A percentile compares a stretch with the other conserved stretches of the same genome.
phyloP scores from a whole-genome alignment of 23 tunicate genomes.

The Aplidium turbinatum region DNA sequence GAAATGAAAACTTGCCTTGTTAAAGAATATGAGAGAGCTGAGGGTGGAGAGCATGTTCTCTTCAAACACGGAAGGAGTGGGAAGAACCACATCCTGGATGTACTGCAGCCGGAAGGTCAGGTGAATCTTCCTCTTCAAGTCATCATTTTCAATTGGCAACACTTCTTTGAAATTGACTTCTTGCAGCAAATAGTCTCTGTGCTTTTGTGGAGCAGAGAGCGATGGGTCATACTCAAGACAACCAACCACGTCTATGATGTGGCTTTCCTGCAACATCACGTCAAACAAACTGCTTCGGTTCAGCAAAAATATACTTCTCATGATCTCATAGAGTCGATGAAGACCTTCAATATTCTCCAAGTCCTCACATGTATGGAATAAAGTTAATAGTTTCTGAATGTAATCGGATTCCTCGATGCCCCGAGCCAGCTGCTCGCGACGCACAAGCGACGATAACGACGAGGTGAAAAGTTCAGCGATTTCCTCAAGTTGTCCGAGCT shows the following conservation, averaged over 20 bases:
- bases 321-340: slow-evolving; percentile 71
- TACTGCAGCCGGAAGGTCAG: slow-evolving; percentile 95
- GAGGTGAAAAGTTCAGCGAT: slow-evolving; percentile 61
- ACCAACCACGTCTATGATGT: slow-evolving; percentile 83
- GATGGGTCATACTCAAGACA: slow-evolving; percentile 91
- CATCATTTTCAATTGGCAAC: slow-evolving; percentile 67
- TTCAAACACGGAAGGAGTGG: slow-evolving; percentile 96
- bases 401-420: slow-evolving; percentile 82
- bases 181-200: slow-evolving; percentile 75
- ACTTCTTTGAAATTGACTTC: slow-evolving; percentile 92
- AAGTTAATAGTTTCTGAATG: slow-evolving; percentile 71
- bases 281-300: slow-evolving; percentile 81
- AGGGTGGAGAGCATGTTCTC: slow-evolving; percentile 91
- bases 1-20: slow-evolving; percentile 60
- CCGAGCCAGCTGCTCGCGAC: slow-evolving; percentile 86
- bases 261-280: slow-evolving; percentile 62
- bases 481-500: slow-evolving; percentile 74
- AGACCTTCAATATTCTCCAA: slow-evolving; percentile 72
- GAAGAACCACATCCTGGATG: slow-evolving; percentile 93
- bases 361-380: slow-evolving; percentile 84
- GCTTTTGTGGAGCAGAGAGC: slow-evolving; percentile 49
- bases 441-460: slow-evolving; percentile 55
- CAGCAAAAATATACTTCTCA: slow-evolving; percentile 73
- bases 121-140: slow-evolving; percentile 77
- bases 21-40: slow-evolving; percentile 78